phyloP scores from a whole-genome alignment of 64 coral and sea anemone species.

The Acropora tenuis region DNA sequence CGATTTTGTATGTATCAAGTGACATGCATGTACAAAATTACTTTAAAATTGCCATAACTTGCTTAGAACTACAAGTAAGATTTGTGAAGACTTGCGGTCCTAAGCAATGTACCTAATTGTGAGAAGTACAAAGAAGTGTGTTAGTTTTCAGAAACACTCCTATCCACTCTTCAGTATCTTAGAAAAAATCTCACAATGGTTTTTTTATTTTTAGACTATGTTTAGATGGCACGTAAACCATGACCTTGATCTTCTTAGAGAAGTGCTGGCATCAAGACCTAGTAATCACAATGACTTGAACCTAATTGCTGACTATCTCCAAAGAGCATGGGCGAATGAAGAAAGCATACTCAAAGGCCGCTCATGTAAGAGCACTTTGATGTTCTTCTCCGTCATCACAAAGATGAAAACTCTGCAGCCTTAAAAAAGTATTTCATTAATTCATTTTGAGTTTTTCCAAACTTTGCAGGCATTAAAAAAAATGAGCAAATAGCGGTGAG shows the following conservation, averaged over 20 bases:
- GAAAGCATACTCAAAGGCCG: conserved; percentile 27
- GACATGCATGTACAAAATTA: conserved; percentile 27
- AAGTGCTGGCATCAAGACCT: conserved; percentile 32
- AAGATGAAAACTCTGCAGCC: conserved; percentile 21
- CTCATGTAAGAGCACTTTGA: conserved; percentile 47
- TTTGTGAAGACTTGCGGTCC: conserved; percentile 29
- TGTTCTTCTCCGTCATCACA: conserved; percentile 18
- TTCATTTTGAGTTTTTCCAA: conserved; percentile 53
- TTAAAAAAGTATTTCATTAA: conserved; percentile 49
- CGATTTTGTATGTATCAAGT: conserved; percentile 18
- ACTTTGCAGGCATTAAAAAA: conserved; percentile 42
- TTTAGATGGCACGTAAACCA: conserved; percentile 44
- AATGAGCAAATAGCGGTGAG: conserved; percentile 52
- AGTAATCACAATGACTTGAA: conserved; percentile 27
- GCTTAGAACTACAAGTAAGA: conserved; percentile 28
- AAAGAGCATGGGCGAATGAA: conserved; percentile 31
- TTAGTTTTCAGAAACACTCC: conserved; percentile 44
- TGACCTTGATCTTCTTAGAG: conserved; percentile 43
- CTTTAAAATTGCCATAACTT: conserved; percentile 31
- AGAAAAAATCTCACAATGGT: conserved; percentile 60
- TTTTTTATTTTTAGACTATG: conserved; percentile 48
- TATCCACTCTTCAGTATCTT: conserved; percentile 47
- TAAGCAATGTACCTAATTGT: conserved; percentile 51
- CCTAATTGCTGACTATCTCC: conserved; percentile 16
- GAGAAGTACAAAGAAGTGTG: conserved; percentile 52